These are phyloP conservation scores for Rhyacophila brunnea DNA, from an alignment of 1,140 invertebrate genomes.

Conservation along the genomic window DNA sequence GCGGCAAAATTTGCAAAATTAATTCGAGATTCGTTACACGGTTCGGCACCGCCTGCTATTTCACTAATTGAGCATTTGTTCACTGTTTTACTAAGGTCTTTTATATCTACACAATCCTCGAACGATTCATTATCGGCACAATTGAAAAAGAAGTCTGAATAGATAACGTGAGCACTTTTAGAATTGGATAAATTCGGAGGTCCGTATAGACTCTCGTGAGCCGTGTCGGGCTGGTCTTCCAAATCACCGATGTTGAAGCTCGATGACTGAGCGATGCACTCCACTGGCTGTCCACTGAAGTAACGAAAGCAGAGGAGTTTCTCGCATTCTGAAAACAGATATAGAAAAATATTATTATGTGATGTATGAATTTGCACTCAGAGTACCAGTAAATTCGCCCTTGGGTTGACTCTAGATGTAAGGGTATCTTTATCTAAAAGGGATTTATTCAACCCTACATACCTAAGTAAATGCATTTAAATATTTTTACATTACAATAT, in stretches of 20 bases:
- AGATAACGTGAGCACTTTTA: slow-evolving; percentile 17
- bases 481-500: too few relatives aligned
- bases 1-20: slow-evolving; percentile 2
- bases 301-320: slow-evolving; percentile 54
- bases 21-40: slow-evolving; percentile 5
- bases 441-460: too few relatives aligned
- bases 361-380: too few relatives aligned
- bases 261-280: slow-evolving; percentile 48
- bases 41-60: slow-evolving; percentile 33
- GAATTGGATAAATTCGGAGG: slow-evolving; percentile 5
- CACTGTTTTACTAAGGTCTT: slow-evolving; percentile 50
- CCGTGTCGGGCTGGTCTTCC: slow-evolving; percentile 41
- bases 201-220: slow-evolving; percentile 8
- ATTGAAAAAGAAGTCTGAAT: slow-evolving; percentile 1
- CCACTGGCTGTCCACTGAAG: slow-evolving; percentile 51
- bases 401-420: too few relatives aligned
- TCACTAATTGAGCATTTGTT: slow-evolving; percentile 57
- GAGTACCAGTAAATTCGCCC: too few relatives aligned
- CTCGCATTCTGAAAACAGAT: slow-evolving; percentile 49
- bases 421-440: too few relatives aligned
- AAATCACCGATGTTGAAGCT: slow-evolving; percentile 49
- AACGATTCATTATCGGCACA: slow-evolving; percentile 31
- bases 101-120: slow-evolving; percentile 45
- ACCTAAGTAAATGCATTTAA: too few relatives aligned
- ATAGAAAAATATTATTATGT: too few relatives aligned